These are phyloP conservation scores for Erinaceus europaeus DNA, from an alignment of 2,113 vertebrate species.

Conservation along the genomic window DNA sequence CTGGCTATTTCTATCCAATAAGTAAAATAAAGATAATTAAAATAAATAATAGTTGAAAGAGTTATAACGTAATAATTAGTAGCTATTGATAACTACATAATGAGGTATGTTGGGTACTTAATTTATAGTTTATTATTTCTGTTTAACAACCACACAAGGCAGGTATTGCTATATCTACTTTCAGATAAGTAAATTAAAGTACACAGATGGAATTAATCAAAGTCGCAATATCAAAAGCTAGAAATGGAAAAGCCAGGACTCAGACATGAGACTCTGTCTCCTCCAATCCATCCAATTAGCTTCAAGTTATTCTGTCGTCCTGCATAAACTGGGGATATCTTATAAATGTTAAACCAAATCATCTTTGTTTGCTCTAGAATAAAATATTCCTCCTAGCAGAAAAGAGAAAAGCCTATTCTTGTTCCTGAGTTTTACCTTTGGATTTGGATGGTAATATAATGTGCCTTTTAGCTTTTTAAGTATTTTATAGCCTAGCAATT, in stretches of 20 bases:
- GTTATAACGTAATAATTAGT: too few species aligned
- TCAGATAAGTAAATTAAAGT: slow-evolving; percentile 8
- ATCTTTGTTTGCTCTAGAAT: too few species aligned
- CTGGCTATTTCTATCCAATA: too few species aligned
- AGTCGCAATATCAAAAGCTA: too few species aligned
- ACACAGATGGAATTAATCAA: too few species aligned
- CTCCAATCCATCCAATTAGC: not conserved
- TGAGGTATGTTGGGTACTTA: too few species aligned
- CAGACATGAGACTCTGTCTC: not conserved
- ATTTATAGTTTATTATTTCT: not conserved
- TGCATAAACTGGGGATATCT: not conserved
- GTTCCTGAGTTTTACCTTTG: not conserved
- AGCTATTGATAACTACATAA: too few species aligned
- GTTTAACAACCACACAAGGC: not conserved
- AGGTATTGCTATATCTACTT: not conserved
- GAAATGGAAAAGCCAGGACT: not conserved
- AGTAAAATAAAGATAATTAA: too few species aligned
- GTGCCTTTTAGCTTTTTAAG: not conserved
- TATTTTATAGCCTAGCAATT: not conserved
- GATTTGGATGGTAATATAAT: not conserved
- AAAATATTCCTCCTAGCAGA: too few species aligned
- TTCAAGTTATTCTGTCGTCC: not conserved
- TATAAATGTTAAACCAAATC: not conserved
- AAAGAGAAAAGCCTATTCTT: too few species aligned
- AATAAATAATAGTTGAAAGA: too few species aligned